These are phyloP conservation scores for Hestina assimilis DNA, from an alignment of 1,140 invertebrate genomes.

Conservation along the genomic window DNA sequence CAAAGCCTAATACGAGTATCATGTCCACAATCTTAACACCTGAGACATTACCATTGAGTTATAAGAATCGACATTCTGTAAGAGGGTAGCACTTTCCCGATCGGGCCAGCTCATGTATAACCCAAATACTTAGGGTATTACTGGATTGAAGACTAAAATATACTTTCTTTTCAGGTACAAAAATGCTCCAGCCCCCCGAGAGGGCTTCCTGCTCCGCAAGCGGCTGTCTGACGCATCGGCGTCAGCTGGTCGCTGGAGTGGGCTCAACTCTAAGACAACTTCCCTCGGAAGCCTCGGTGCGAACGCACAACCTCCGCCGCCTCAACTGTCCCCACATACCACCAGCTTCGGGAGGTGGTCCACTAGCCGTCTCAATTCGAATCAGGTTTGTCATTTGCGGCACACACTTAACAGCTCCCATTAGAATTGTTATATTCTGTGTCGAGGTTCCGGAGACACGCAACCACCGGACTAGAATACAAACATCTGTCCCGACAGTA, in stretches of 20 bases:
- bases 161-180: constrained; percentile 81
- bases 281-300: constrained; percentile 84
- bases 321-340: constrained; percentile 69
- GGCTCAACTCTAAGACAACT: constrained; percentile 87
- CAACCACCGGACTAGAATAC: too few relatives aligned
- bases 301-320: constrained; percentile 71
- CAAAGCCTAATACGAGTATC: too few relatives aligned
- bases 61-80: too few relatives aligned
- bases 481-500: too few relatives aligned
- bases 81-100: too few relatives aligned
- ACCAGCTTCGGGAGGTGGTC: constrained; percentile 88
- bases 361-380: constrained; percentile 90
- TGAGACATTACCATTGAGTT: too few relatives aligned
- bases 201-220: constrained; percentile 82
- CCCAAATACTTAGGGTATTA: too few relatives aligned
- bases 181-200: constrained; percentile 85
- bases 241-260: constrained; percentile 82
- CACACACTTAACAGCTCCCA: too few relatives aligned
- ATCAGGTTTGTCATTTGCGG: constrained; percentile 54
- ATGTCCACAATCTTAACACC: too few relatives aligned
- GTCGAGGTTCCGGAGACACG: too few relatives aligned
- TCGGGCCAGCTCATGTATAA: too few relatives aligned
- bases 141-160: not conserved
- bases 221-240: constrained; percentile 84
- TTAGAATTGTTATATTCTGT: too few relatives aligned